These are phyloP conservation scores for Elmis aenea DNA, from an alignment of 2,888 invertebrate species.

Conservation along the genomic window DNA sequence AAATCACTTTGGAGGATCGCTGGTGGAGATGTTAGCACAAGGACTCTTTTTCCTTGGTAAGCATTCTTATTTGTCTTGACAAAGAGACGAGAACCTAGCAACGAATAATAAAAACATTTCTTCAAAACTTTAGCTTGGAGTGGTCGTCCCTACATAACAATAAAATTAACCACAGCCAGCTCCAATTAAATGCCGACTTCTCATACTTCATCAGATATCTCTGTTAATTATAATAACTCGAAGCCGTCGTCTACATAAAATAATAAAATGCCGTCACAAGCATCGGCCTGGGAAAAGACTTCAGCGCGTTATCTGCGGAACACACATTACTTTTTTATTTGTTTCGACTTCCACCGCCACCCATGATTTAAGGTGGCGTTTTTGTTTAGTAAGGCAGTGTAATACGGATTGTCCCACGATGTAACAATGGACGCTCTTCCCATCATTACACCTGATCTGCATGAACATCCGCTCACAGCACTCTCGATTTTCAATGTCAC, in stretches of 20 bases:
- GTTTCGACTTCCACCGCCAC: slow-evolving; percentile 30
- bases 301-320: slow-evolving; percentile 17
- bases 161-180: slow-evolving; percentile 16
- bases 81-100: too few species aligned
- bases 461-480: slow-evolving; percentile 45
- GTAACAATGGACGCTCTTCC: slow-evolving; percentile 44
- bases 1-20: too few species aligned
- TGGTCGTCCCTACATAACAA: too few species aligned
- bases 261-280: slow-evolving; percentile 34
- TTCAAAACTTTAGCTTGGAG: too few species aligned
- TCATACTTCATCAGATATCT: slow-evolving; percentile 41
- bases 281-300: slow-evolving; percentile 35
- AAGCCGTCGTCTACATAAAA: slow-evolving; percentile 28
- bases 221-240: slow-evolving; percentile 42
- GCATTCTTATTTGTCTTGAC: too few species aligned
- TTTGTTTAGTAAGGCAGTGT: slow-evolving; percentile 47
- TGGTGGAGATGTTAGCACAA: too few species aligned
- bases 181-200: slow-evolving; percentile 37
- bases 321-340: slow-evolving; percentile 34
- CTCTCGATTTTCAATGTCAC: slow-evolving; percentile 49
- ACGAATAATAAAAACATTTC: too few species aligned
- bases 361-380: slow-evolving; percentile 42
- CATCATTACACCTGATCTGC: slow-evolving; percentile 50
- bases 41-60: too few species aligned
- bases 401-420: slow-evolving; percentile 45